Base-by-base conservation (phyloP, 1,140 invertebrate genomes). In the Dysdera silvatica region DNA sequence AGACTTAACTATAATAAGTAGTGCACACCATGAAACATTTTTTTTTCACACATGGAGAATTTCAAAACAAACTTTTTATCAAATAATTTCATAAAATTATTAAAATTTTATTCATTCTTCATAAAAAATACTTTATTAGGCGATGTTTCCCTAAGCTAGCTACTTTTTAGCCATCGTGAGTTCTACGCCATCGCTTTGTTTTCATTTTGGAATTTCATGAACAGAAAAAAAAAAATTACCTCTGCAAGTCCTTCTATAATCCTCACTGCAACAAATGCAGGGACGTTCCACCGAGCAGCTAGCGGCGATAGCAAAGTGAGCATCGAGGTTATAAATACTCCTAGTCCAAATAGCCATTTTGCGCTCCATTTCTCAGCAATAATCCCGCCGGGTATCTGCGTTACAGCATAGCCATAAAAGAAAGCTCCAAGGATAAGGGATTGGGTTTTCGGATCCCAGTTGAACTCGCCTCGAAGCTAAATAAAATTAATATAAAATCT, bases 331-430 rank as follows among this genome's bases (percentile, higher is more conserved):
- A 84, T 82, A 1, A 86, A 88, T 64, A 99, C 98, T 8, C 95
- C 97, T 20, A 86, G 79, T 5, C 96, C 96, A 76, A 99, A 99
- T 70, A 99, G 85, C 85, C 81, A 88, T 77, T 98, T 98, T 6
- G 96, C 94, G 14, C 95, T 92, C 74, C 95, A 95, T 74, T 91
- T 88, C 4, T 95, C 95, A n/a, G 96, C 95, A 53, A 99, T 80
- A 76, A 98, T 96, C 24, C 97, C 97, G 49, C 96, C 97, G 31
- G 97, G 97, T 33, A 99, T 88, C 80, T 99, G 97, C 1, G 97
- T 99, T 26, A 99, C 79, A 37, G 99, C 82, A 75, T 99, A 99
- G 8, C 97, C 97, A 84, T 92, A 96, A 79, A 99, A 99, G 75
- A 98, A 99, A 0, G 95, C 97, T 24, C 85, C 85, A 35, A 92